These are phyloP conservation scores for Portevinia maculata DNA, from an alignment of 2,888 invertebrate species.

Conservation along the genomic window DNA sequence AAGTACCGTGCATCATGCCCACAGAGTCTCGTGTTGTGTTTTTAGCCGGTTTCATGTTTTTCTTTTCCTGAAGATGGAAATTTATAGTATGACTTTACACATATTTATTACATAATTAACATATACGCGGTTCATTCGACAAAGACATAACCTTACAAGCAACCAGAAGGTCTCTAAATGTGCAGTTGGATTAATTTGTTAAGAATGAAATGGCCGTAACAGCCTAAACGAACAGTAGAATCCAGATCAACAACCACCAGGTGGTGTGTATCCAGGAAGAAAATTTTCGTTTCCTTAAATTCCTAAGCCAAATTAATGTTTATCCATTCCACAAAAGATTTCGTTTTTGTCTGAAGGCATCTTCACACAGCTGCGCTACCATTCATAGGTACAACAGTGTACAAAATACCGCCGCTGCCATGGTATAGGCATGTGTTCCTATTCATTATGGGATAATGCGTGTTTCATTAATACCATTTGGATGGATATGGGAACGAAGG, in stretches of 20 bases:
- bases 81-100: slow-evolving; percentile 59
- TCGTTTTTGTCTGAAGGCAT: slow-evolving; percentile 52
- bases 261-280: slow-evolving; percentile 25
- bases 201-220: slow-evolving; percentile 59
- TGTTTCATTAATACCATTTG: slow-evolving; percentile 63
- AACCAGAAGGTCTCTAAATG: background rate
- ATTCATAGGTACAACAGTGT: slow-evolving; percentile 68
- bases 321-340: slow-evolving; percentile 59
- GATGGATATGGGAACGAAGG: slow-evolving; percentile 18
- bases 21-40: slow-evolving; percentile 68
- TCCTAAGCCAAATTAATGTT: slow-evolving; percentile 72
- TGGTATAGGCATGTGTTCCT: slow-evolving; percentile 30
- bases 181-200: slow-evolving; percentile 21
- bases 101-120: slow-evolving; percentile 58
- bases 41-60: slow-evolving; percentile 68
- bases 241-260: slow-evolving; percentile 64
- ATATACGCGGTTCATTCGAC: slow-evolving; percentile 65
- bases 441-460: slow-evolving; percentile 72
- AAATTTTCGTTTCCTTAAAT: slow-evolving; percentile 59
- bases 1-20: slow-evolving; percentile 72
- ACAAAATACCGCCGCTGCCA: slow-evolving; percentile 30
- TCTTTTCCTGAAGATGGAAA: slow-evolving; percentile 50
- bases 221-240: slow-evolving; percentile 32
- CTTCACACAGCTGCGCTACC: slow-evolving; percentile 65
- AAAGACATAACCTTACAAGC: slow-evolving; percentile 15